Evolutionary conservation across 2,888 invertebrate genomes (phyloP).

Genomic region (Netelia fuscicornis): DNA sequence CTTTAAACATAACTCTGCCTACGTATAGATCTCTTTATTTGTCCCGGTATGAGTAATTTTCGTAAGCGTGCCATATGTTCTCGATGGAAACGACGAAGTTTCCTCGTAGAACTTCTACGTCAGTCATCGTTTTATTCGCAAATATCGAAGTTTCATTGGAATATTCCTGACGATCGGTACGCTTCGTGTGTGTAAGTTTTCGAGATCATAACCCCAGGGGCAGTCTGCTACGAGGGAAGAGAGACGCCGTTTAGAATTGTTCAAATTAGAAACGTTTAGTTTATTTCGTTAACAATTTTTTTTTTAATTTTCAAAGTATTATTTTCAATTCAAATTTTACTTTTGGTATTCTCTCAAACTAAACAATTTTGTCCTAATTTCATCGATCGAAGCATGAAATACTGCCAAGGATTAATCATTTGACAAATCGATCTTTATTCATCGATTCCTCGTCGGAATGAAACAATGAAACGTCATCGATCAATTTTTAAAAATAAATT

Average conservation of each 20-base stretch:
- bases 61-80: not conserved
- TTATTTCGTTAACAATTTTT: no score
- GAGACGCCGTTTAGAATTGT: no score
- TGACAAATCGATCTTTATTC: not conserved
- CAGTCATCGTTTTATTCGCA: slow-evolving; percentile 15
- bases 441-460: not conserved
- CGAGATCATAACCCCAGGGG: not conserved
- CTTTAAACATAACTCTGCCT: not conserved
- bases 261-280: no score
- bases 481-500: not conserved
- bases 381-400: not conserved
- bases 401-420: not conserved
- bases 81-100: slow-evolving; percentile 10
- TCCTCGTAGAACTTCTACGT: not conserved
- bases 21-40: not conserved
- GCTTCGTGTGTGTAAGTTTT: not conserved
- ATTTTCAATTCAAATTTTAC: no score
- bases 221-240: no score
- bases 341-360: no score
- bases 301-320: not conserved
- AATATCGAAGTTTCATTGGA: slow-evolving; percentile 31
- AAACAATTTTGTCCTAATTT: not conserved
- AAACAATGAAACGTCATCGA: no score
- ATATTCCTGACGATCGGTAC: not conserved
- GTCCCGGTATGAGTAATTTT: not conserved